Evolutionary conservation across 2,113 vertebrate species (phyloP), one percentile per base, ranked within the genome.

Genomic region (Dromiciops gliroides): DNA sequence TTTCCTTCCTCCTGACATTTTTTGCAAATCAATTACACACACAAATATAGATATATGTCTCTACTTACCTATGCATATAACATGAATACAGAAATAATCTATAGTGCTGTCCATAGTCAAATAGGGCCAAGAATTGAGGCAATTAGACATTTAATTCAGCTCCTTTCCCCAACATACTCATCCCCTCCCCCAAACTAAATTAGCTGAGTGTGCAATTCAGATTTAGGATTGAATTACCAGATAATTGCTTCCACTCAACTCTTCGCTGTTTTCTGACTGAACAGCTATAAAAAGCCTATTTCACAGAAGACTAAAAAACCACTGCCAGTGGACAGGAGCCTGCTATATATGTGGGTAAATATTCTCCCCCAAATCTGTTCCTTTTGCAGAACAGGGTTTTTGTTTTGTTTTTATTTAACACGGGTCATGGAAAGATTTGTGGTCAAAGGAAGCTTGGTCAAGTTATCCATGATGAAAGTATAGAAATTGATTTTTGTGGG

Each of bases 41-140:
- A 75, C 8, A 16, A 75, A 16, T 67, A 60, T 25, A 52, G 51
- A 25, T 5, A 52, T 23, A 25, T 51, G 23, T 52, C 6, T 56
- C 26, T 56, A 56, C 26, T 28, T 53, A 53, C 26, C 28, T 31
- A 31, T 28, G 12, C 12, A 11, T 12, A 60, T 60, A 25, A 91
- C n/a, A 51, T 11, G 53, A 48, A 28, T 5, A 93, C 91, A 56
- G 90, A 51, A 37, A 48, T 8, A 95, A 75, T 2, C 89, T 28
- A 51, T 19, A n/a, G 3, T 75, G 60, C 12, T n/a, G 16, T n/a
- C 60, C 60, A 75, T n/a, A 88, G 48, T 44, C 50, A 91, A 52
- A 51, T 93, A 83, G 96, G 28, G 26, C 89, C 11, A 16, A 92
- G 96, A 94, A 51, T 89, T 75, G 88, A 96, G 95, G 94, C 49